Base-by-base conservation (phyloP, 2,113 vertebrate genomes). In the Manacus vitellinus region DNA sequence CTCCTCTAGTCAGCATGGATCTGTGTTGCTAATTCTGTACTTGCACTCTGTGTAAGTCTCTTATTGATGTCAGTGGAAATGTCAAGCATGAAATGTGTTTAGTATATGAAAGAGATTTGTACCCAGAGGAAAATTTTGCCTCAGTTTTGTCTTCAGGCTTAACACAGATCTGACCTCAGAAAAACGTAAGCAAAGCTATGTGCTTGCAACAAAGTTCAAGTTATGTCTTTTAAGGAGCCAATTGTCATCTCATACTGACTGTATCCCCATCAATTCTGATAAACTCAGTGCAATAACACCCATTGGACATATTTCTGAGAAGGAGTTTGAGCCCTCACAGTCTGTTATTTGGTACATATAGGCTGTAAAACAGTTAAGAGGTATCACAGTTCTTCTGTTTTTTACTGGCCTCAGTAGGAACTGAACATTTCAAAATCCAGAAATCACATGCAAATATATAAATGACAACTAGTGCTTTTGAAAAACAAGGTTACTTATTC, bases 81-180 rank as follows among this genome's bases (percentile, higher is more conserved):
- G 82, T 94, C 95, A 96, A 96, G 88, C 82, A 61, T 94, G 68
- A 94, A 95, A 93, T 91, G 30, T 56, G 30, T 88, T 94, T 67
- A 83, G 39, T 82, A 21, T 41, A 71, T 37, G 61, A 54, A 96
- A 84, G 47, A 75, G 61, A 80, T 66, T 83, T 92, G 27, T 59
- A 94, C 15, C 0, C 1, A 95, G 63, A 74, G 35, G 55, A 92
- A 77, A 94, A 90, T 68, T 81, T 85, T 90, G 7, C 21, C 39
- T 52, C 2, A 1, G 9, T 82, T 90, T 93, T 90, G 18, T 88
- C 47, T 90, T 74, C 31, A 49, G 61, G 8, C 35, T 83, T 93
- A 33, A 73, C 4, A 9, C 27, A 83, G 43, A 63, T 52, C 25
- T 58, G 67, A 74, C 41, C 39, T 85, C 70, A 62, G 67, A 46